Percentiles rank a stretch among this genome's conserved stretches.
Evolutionary conservation across 1,140 invertebrate genomes (phyloP).

Genomic region (Thaumetopoea pityocampa): DNA sequence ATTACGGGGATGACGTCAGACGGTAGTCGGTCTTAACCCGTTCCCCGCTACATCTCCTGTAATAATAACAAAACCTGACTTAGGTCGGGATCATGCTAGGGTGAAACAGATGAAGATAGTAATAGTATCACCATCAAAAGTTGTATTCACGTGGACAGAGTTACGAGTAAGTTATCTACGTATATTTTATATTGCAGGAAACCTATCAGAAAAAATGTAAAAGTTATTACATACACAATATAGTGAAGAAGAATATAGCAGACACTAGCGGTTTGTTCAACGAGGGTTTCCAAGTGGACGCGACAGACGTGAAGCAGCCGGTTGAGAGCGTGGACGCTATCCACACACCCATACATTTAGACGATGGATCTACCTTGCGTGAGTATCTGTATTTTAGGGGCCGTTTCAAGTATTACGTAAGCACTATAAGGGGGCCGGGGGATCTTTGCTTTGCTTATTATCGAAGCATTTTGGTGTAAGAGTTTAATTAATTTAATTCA

Average conservation of each 20-base stretch:
- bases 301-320: constrained; percentile 34
- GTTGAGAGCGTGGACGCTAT: constrained; percentile 42
- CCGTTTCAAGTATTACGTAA: neutral
- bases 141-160: too few species aligned
- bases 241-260: constrained; percentile 74
- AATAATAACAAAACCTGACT: too few species aligned
- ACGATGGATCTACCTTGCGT: constrained; percentile 64
- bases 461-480: too few species aligned
- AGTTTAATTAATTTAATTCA: too few species aligned
- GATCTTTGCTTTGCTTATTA: too few species aligned
- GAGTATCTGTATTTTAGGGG: constrained; percentile 17
- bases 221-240: constrained; percentile 79
- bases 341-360: constrained; percentile 56
- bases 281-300: constrained; percentile 58
- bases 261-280: constrained; percentile 63
- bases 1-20: too few species aligned
- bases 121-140: too few species aligned
- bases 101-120: too few species aligned
- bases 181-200: constrained; percentile 56
- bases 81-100: too few species aligned
- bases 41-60: too few species aligned
- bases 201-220: constrained; percentile 82
- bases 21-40: too few species aligned
- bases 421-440: too few species aligned
- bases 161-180: neutral